phyloP scores from a whole-genome alignment of 2,113 vertebrate genomes.

The Melierax canorus region DNA sequence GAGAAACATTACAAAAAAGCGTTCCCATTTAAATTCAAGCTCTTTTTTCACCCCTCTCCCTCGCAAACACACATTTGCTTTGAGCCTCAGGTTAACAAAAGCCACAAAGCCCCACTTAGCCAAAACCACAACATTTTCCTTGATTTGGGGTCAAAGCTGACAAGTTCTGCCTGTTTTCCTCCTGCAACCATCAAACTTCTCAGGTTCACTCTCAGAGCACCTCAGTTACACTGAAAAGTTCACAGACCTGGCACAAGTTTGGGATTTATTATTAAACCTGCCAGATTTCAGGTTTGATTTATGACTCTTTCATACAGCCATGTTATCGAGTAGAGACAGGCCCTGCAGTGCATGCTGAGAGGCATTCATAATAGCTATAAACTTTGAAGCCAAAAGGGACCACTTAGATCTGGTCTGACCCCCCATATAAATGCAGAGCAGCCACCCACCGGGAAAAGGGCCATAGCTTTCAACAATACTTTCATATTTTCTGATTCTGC shows the following conservation, averaged over 20 bases:
- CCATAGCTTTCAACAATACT: background rate
- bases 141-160: constrained; percentile 64
- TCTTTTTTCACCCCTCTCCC: background rate
- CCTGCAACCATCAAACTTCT: constrained; percentile 29
- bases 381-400: constrained; percentile 13
- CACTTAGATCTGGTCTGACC: background rate
- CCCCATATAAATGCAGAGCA: background rate
- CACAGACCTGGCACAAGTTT: constrained; percentile 51
- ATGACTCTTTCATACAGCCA: background rate
- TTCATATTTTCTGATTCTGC: background rate
- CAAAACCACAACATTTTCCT: constrained; percentile 61
- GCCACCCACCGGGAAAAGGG: background rate
- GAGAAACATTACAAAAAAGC: constrained; percentile 24
- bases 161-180: constrained; percentile 61
- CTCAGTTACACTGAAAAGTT: constrained; percentile 34
- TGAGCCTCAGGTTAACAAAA: constrained; percentile 59
- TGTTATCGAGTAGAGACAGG: constrained; percentile 39
- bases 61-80: constrained; percentile 19
- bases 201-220: constrained; percentile 42
- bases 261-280: constrained; percentile 61
- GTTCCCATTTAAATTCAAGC: constrained; percentile 38
- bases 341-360: constrained; percentile 37
- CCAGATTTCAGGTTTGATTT: constrained; percentile 62
- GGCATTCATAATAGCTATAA: background rate
- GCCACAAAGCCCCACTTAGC: constrained; percentile 48